These are phyloP conservation scores for Eulemur macaco DNA, from an alignment of 2,113 vertebrate genomes.

Conservation along the genomic window DNA sequence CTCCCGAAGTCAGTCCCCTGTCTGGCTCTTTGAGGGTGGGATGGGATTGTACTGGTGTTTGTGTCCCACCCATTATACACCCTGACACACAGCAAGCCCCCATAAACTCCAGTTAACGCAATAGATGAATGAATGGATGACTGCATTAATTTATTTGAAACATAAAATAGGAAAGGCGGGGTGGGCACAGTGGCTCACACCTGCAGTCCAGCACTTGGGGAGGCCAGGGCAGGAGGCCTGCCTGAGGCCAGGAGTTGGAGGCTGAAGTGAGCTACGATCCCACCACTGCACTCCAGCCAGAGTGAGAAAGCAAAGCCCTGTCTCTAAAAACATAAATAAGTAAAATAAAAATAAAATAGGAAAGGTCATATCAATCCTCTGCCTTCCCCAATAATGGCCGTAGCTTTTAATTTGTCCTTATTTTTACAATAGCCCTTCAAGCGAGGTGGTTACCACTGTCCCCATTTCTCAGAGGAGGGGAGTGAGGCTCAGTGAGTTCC, in stretches of 20 bases:
- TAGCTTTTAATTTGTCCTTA: neutral
- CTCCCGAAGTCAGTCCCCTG: neutral
- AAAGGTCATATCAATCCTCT: neutral
- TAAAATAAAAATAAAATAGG: too few relatives aligned
- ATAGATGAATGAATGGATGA: neutral
- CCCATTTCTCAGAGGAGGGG: neutral
- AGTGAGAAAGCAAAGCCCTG: too few relatives aligned
- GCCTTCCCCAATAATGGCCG: neutral
- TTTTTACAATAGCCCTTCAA: neutral
- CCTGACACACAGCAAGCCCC: neutral
- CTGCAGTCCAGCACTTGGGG: too few relatives aligned
- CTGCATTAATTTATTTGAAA: neutral
- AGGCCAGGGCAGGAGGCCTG: too few relatives aligned
- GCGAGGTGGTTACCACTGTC: neutral
- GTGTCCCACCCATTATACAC: neutral
- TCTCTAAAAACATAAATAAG: too few relatives aligned
- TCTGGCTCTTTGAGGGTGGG: neutral
- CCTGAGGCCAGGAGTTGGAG: too few relatives aligned
- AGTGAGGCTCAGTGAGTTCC: neutral
- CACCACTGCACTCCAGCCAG: too few relatives aligned
- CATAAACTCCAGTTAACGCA: neutral
- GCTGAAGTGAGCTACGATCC: too few relatives aligned
- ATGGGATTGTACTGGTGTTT: neutral
- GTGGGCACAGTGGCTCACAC: too few relatives aligned
- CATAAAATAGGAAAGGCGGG: neutral